Evolutionary conservation across 2,113 vertebrate species (phyloP).

Genomic region (Eubucco bourcierii): DNA sequence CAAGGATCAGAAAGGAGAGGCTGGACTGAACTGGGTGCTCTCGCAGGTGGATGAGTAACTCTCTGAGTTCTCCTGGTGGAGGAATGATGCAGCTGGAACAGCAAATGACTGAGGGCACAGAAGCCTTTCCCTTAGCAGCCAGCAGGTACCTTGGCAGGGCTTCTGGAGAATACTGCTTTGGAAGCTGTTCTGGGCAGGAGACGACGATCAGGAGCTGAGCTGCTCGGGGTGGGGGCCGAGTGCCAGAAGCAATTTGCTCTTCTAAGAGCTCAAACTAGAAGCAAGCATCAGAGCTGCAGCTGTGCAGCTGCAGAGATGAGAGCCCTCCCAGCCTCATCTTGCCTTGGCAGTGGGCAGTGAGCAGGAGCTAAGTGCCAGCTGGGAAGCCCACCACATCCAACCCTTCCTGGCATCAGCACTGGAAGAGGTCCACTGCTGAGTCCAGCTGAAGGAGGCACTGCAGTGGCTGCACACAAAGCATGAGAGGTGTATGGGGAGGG

Average conservation of each 20-base stretch:
- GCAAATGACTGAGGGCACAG: neutral
- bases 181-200: neutral
- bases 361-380: neutral
- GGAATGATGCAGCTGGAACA: neutral
- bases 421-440: neutral
- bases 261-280: neutral
- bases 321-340: neutral
- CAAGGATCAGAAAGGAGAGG: neutral
- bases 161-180: constrained; percentile 16
- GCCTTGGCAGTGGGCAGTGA: constrained; percentile 22
- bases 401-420: neutral
- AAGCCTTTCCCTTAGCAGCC: neutral
- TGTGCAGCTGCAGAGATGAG: neutral
- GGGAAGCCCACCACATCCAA: neutral
- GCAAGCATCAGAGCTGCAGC: neutral
- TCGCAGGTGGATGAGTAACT: neutral
- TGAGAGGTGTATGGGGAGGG: neutral
- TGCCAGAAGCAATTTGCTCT: constrained; percentile 1
- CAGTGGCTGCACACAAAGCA: neutral
- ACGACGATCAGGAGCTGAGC: neutral
- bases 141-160: neutral
- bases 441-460: neutral
- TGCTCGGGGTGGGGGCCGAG: neutral
- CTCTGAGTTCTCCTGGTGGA: neutral
- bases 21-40: neutral